These are phyloP conservation scores for Iselma pallidipennis DNA, from an alignment of 2,888 invertebrate species.

Conservation along the genomic window DNA sequence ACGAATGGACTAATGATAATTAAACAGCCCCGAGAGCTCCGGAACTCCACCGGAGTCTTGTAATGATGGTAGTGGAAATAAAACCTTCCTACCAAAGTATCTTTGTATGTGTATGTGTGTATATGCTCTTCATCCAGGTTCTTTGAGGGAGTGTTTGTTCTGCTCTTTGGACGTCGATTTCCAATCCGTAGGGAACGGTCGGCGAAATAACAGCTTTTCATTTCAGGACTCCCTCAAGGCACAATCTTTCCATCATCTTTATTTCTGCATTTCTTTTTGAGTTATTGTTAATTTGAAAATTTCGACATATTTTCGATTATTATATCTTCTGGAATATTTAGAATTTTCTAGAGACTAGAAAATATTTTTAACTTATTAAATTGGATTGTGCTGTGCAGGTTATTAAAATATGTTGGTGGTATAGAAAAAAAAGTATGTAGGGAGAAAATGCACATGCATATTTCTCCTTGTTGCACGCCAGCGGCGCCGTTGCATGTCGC, in stretches of 20 bases:
- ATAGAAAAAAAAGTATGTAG: neutral
- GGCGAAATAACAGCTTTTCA: conserved; percentile 1
- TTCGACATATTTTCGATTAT: neutral
- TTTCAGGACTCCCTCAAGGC: neutral
- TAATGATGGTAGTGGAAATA: neutral
- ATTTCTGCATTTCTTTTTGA: neutral
- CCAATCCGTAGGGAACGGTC: neutral
- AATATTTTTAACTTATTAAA: conserved; percentile 2
- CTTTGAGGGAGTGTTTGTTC: conserved; percentile 6
- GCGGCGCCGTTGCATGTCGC: conserved; percentile 3
- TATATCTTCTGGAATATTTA: no score
- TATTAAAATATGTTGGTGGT: neutral
- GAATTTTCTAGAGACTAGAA: neutral
- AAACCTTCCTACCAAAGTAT: neutral
- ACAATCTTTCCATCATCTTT: conserved; percentile 1
- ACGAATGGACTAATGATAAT: conserved; percentile 24
- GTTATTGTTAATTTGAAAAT: neutral
- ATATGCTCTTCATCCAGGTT: neutral
- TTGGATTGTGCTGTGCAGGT: neutral
- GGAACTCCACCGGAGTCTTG: neutral
- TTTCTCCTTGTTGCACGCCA: neutral
- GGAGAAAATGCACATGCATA: conserved; percentile 1
- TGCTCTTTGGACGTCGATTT: conserved; percentile 5
- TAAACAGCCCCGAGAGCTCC: conserved; percentile 16
- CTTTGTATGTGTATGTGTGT: neutral